Conservation (phyloP, 2,113 vertebrate genomes). For the Oostethus manadensis region DNA sequence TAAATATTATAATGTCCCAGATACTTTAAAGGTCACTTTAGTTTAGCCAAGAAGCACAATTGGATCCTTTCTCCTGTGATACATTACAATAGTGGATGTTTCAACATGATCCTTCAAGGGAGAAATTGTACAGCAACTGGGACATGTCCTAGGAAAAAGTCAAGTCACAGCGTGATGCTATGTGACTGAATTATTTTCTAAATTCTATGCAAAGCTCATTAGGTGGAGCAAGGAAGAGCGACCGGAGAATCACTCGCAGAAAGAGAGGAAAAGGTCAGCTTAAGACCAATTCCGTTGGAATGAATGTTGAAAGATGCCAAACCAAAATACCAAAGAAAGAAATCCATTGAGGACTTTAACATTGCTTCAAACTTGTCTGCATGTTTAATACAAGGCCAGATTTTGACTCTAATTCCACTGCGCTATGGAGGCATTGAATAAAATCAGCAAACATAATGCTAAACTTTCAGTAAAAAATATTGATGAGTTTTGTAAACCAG, state of each 20-base stretch:
- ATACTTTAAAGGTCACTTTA: constrained; percentile 5
- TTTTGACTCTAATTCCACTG: not conserved
- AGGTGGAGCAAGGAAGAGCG: constrained; percentile 16
- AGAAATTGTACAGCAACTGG: too few species aligned
- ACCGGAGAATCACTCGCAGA: constrained; percentile 14
- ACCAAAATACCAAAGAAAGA: not conserved
- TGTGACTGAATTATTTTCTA: not conserved
- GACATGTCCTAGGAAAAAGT: too few species aligned
- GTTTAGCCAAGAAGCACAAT: constrained; percentile 1
- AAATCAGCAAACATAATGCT: too few species aligned
- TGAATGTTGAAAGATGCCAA: not conserved
- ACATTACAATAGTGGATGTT: too few species aligned
- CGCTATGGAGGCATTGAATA: too few species aligned
- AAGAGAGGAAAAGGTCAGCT: constrained; percentile 5
- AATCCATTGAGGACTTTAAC: not conserved
- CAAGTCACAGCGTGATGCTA: too few species aligned
- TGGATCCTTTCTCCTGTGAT: not conserved
- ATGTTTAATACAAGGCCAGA: not conserved
- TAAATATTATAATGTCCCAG: not conserved
- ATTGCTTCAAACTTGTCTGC: not conserved
- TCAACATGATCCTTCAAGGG: too few species aligned
- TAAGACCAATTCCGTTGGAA: not conserved
- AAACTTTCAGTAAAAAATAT: too few species aligned
- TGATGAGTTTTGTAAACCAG: too few species aligned
- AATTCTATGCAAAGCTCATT: constrained; percentile 28